These are phyloP conservation scores for Lycorma delicatula DNA, from an alignment of 1,140 invertebrate species.

Conservation along the genomic window DNA sequence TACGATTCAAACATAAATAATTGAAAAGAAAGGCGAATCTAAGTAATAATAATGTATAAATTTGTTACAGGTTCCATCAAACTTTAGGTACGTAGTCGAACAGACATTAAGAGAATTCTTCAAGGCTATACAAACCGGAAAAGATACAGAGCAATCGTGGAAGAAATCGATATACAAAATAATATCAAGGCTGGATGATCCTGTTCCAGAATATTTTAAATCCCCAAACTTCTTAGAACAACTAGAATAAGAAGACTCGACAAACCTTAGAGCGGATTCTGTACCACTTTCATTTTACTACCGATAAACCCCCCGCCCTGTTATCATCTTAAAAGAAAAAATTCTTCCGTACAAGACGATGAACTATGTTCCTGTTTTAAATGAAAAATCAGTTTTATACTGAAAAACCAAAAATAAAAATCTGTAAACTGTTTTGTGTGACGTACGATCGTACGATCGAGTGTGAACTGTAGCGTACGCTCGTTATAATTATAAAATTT, in stretches of 20 bases:
- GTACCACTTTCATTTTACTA: not conserved
- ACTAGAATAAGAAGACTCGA: conserved; percentile 65
- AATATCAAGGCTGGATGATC: conserved; percentile 96
- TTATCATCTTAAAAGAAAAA: too few species aligned
- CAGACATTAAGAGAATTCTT: conserved; percentile 97
- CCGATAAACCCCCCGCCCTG: too few species aligned
- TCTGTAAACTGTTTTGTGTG: conserved; percentile 31
- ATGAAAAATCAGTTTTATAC: too few species aligned
- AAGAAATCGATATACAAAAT: conserved; percentile 99
- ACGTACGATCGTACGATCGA: not conserved
- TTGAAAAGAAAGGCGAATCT: too few species aligned
- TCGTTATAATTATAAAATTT: too few species aligned
- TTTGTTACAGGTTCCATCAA: conserved; percentile 96
- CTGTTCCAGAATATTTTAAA: conserved; percentile 99
- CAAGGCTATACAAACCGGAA: conserved; percentile 89
- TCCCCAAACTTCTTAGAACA: conserved; percentile 98
- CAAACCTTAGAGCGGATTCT: not conserved
- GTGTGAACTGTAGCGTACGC: too few species aligned
- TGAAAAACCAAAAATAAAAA: too few species aligned
- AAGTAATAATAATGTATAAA: too few species aligned
- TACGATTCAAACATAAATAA: too few species aligned
- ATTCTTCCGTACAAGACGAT: too few species aligned
- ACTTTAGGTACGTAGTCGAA: conserved; percentile 94
- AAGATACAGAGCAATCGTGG: conserved; percentile 98
- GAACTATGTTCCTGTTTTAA: conserved; percentile 1